Evolutionary conservation across 30 jellyfish, hydroid and myxozoan species (phyloP), one percentile per base, ranked within the genome.

Genomic region (Aurelia sp.): DNA sequence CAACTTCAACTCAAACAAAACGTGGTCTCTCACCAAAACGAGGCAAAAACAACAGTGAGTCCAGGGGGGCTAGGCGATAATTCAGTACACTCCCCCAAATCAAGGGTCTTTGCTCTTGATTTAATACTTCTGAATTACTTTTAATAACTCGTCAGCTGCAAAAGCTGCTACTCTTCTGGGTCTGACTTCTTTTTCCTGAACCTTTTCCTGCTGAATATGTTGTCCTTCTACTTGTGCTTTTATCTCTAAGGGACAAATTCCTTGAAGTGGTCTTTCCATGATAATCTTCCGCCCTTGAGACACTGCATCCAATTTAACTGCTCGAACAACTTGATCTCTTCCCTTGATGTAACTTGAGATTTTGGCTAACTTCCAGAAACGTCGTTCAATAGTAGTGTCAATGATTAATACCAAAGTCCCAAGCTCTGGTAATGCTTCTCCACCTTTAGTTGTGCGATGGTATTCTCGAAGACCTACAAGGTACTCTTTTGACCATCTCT

Each of bases 361-460:
- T 58, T 74, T 74, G 44, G 86, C 86, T 52, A 74, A 74, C 60
- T 74, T 74, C 86, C 74, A 74, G 74, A 74, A 55, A 52, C 60
- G 74, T 74, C 61, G 73, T 52, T 53, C 74, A 30, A 74, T 74
- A 64, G 62, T 74, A 23, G 74, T 74, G 74, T 74, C 86, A 48
- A 74, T 74, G 74, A 74, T 74, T 60, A 74, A 74, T 58, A 74
- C 86, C 73, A 74, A 58, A 30, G 86, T 74, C 22, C 86, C 74
- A 3, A 58, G 55, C 73, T 19, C 74, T 22, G 74, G 63, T 58
- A 58, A 74, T 9, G 37, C 58, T 58, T 50, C 74, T 57, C 59
- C 73, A 18, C 64, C 60, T 23, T 58, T 58, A 52, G 74, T 74
- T 53, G 74, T 74, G 35, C 86, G 74, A 57, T 74, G 86, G 71